A percentile compares a stretch with the other conserved stretches of the same genome.
These are phyloP conservation scores for Ectropis crepuscularia DNA, from an alignment of 2,888 invertebrate genomes.

Conservation along the genomic window DNA sequence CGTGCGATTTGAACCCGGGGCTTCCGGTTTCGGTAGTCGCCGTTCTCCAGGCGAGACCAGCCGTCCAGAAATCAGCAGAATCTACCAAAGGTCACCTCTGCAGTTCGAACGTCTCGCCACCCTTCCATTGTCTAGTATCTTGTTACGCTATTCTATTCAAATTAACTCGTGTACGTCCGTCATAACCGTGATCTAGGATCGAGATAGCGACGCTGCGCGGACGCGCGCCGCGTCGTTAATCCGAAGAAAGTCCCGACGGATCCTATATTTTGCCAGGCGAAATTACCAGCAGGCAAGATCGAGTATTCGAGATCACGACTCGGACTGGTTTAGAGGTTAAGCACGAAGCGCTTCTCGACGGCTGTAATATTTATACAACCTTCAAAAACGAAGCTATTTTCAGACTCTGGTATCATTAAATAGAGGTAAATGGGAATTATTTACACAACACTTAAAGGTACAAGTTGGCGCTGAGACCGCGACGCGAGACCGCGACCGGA, in stretches of 20 bases:
- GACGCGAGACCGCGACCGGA: too few relatives aligned
- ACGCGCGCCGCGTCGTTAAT: conserved; percentile 55
- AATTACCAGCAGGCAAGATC: conserved; percentile 46
- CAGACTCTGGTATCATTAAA: not conserved
- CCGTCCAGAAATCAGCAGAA: too few relatives aligned
- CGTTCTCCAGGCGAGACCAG: too few relatives aligned
- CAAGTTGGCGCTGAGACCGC: too few relatives aligned
- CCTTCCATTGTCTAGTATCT: too few relatives aligned
- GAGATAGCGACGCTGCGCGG: conserved; percentile 48
- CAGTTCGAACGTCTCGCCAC: too few relatives aligned
- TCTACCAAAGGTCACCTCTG: too few relatives aligned
- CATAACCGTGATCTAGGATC: conserved; percentile 45
- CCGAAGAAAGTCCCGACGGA: conserved; percentile 54
- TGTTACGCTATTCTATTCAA: too few relatives aligned
- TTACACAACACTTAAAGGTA: too few relatives aligned
- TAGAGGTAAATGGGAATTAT: too few relatives aligned
- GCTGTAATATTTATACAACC: conserved; percentile 3
- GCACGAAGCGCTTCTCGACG: conserved; percentile 10
- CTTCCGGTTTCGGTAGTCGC: too few relatives aligned
- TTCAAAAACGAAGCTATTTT: not conserved
- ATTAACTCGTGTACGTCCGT: not conserved
- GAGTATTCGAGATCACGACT: conserved; percentile 48
- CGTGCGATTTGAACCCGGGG: too few relatives aligned
- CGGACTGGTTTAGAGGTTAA: conserved; percentile 38
- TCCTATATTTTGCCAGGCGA: conserved; percentile 50